Evolutionary conservation across 64 coral and sea anemone species (phyloP).

Genomic region (Montipora efflorescens): DNA sequence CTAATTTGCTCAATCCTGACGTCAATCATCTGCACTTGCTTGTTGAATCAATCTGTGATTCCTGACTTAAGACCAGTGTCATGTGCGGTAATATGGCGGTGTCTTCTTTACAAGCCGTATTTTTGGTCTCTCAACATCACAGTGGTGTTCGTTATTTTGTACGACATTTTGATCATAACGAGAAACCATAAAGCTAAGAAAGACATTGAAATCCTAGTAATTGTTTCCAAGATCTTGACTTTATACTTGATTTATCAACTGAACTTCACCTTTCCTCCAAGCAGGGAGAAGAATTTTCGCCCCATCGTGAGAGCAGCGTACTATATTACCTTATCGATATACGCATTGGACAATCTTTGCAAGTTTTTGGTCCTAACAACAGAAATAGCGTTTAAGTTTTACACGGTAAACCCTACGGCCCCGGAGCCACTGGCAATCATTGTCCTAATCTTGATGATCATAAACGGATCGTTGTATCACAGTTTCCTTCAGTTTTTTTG

Average conservation of each 20-base stretch:
- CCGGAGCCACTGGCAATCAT: slow-evolving; percentile 2
- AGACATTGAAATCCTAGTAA: slow-evolving; percentile 29
- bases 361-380: slow-evolving; percentile 61
- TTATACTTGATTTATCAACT: slow-evolving; percentile 50
- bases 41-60: background rate
- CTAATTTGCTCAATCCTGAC: slow-evolving; percentile 61
- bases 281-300: slow-evolving; percentile 5
- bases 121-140: slow-evolving; percentile 75
- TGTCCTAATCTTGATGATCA: slow-evolving; percentile 61
- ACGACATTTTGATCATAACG: slow-evolving; percentile 58
- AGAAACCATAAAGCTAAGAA: slow-evolving; percentile 1
- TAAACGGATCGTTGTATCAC: slow-evolving; percentile 68
- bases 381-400: slow-evolving; percentile 77
- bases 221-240: slow-evolving; percentile 56
- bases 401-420: slow-evolving; percentile 22
- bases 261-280: slow-evolving; percentile 72
- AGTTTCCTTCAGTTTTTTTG: slow-evolving; percentile 82
- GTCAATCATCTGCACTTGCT: slow-evolving; percentile 22
- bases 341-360: slow-evolving; percentile 68
- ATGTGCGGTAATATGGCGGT: background rate
- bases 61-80: slow-evolving; percentile 9
- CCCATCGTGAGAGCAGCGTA: slow-evolving; percentile 4
- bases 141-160: slow-evolving; percentile 39
- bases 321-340: slow-evolving; percentile 60
- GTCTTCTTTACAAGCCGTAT: slow-evolving; percentile 50